Evolutionary conservation across 2,888 invertebrate genomes (phyloP).

Genomic region (Drosophila maculinotata): DNA sequence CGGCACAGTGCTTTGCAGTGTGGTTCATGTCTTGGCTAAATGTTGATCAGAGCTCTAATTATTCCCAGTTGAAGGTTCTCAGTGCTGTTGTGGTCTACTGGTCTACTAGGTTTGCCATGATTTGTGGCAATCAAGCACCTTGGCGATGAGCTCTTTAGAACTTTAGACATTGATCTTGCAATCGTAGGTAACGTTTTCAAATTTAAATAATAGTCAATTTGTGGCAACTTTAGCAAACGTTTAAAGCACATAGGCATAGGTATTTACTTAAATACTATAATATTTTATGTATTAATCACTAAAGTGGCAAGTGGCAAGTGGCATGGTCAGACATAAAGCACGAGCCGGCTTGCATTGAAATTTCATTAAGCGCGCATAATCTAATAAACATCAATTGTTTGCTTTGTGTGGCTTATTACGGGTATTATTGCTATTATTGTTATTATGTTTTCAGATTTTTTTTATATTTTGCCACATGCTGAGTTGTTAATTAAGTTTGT

Average conservation of each 20-base stretch:
- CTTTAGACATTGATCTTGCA: constrained; percentile 59
- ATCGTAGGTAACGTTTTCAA: not conserved
- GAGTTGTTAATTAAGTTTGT: constrained; percentile 50
- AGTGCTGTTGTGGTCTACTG: constrained; percentile 18
- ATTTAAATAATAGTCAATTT: constrained; percentile 5
- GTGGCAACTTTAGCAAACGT: not conserved
- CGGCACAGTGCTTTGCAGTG: not conserved
- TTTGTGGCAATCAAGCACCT: constrained; percentile 22
- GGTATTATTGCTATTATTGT: constrained; percentile 13
- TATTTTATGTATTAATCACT: constrained; percentile 21
- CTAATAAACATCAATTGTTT: constrained; percentile 65
- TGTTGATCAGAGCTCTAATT: constrained; percentile 26
- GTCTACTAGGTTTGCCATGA: constrained; percentile 18
- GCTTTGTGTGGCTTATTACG: constrained; percentile 43
- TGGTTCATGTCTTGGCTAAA: constrained; percentile 25
- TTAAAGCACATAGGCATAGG: too few relatives aligned
- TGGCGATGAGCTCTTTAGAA: constrained; percentile 14
- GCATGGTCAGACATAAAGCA: constrained; percentile 22
- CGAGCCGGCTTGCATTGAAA: constrained; percentile 61
- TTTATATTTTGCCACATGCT: not conserved
- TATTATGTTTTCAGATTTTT: constrained; percentile 32
- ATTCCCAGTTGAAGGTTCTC: constrained; percentile 44
- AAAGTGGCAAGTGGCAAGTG: not conserved
- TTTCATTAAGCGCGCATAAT: constrained; percentile 59
- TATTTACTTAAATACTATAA: not conserved